Base-by-base conservation (phyloP, 2,797 vertebrate genomes). In the Acanthurus lineatus region DNA sequence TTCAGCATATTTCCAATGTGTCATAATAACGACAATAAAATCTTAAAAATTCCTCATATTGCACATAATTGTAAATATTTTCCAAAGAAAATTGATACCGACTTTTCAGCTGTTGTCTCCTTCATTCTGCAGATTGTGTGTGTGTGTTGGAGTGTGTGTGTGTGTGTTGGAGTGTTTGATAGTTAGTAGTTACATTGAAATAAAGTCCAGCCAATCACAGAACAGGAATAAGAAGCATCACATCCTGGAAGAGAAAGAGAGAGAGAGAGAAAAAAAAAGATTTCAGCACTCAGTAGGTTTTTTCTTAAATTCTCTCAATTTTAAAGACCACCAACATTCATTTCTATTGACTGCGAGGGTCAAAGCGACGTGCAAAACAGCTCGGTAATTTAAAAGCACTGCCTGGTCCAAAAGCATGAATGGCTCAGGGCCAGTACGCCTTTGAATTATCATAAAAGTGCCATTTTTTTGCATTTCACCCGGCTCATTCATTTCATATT, bases 181-280 rank as follows among this genome's bases (percentile, higher is more conserved):
- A 32, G 54, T 76, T 56, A 6, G 48, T 51, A 51, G 51, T 64
- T 38, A 75, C 20, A 56, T 45, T 69, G 54, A 76, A 84, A 77
- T 22, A 8, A 77, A 78, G 59, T 84, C 72, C 83, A 79, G 77
- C 73, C 60, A 67, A 74, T 62, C 59, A 22, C 28, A 6, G 57
- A 48, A 22, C 0, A 11, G 86, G 76, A 77, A 85, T 6, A 71
- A 59, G 67, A 81, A 74, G 61, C 70, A 3, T 76, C 44, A 44
- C 32, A 22, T 60, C 72, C 47, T 9, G 25, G 25, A 25, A 25
- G 25, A 25, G 25, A 25, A 3, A 25, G 25, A 25, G n/a, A n/a
- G 85, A 14, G 86, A 59, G 9, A 76, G 32, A 90, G 53, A 65
- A n/a, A 52, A 25, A 69, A 51, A 74, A 25, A 79, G 19, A 49